phyloP scores from a whole-genome alignment of 2,113 vertebrate genomes.

The Rhea americana region DNA sequence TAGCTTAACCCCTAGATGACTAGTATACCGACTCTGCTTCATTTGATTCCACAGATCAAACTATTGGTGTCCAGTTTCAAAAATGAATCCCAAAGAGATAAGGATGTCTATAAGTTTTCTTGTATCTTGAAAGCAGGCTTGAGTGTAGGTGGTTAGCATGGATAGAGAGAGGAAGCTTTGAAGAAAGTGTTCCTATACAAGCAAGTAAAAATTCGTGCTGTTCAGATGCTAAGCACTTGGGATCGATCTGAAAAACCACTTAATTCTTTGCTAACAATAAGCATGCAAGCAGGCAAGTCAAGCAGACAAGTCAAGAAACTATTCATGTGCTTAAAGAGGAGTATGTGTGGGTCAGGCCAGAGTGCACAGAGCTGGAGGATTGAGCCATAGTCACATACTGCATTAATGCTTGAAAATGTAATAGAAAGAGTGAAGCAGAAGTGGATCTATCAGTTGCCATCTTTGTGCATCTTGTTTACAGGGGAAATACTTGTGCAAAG shows the following conservation, averaged over 20 bases:
- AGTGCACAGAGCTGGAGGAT: neutral
- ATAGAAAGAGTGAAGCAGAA: neutral
- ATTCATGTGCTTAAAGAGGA: conserved; percentile 29
- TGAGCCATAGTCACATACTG: neutral
- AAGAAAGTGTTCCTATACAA: neutral
- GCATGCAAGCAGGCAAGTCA: conserved; percentile 13
- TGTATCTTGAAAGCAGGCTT: neutral
- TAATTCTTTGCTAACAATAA: conserved; percentile 16
- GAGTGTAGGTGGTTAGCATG: neutral
- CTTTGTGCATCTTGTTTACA: neutral
- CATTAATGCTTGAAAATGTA: neutral
- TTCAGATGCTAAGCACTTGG: conserved; percentile 36
- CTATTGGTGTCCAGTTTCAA: neutral
- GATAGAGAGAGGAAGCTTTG: neutral
- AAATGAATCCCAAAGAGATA: conserved; percentile 9
- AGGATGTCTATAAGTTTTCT: neutral
- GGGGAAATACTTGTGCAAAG: neutral
- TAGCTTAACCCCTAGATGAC: conserved; percentile 28
- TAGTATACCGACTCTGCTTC: neutral
- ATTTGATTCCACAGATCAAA: neutral
- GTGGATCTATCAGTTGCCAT: neutral
- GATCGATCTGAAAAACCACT: conserved; percentile 45
- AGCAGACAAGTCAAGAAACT: conserved; percentile 46
- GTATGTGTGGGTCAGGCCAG: neutral
- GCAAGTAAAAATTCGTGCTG: neutral